Conservation (phyloP, 35 echinoderm and acorn worm genomes). For the Strongylocentrotus purpuratus region DNA sequence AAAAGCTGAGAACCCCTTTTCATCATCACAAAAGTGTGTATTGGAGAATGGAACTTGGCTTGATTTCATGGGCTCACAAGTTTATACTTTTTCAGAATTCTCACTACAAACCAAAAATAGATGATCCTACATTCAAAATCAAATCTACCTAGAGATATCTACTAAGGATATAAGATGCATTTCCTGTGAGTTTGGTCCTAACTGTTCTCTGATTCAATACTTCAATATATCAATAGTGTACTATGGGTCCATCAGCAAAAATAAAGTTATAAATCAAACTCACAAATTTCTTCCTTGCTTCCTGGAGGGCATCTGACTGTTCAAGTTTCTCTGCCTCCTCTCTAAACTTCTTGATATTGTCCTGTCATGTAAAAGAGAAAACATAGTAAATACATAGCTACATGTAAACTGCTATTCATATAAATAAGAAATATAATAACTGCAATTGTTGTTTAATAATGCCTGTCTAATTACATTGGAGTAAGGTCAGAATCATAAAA, state of each 20-base stretch:
- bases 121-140: too few relatives aligned
- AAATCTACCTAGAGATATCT: too few relatives aligned
- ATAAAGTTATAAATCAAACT: conserved; percentile 56
- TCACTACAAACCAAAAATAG: too few relatives aligned
- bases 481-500: too few relatives aligned
- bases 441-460: too few relatives aligned
- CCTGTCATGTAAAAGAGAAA: conserved; percentile 55
- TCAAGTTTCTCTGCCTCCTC: conserved; percentile 97
- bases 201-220: neutral
- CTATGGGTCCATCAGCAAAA: neutral
- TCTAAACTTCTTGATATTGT: conserved; percentile 95
- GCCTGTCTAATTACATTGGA: neutral
- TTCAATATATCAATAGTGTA: neutral
- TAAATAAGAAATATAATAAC: too few relatives aligned
- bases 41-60: too few relatives aligned
- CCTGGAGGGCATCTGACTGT: conserved; percentile 81
- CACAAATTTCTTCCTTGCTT: conserved; percentile 97
- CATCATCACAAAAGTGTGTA: too few relatives aligned
- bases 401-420: neutral
- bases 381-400: neutral
- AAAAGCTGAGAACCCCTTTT: too few relatives aligned
- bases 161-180: too few relatives aligned
- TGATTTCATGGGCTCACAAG: too few relatives aligned
- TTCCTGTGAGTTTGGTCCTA: neutral
- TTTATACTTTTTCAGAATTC: too few relatives aligned